Evolutionary conservation across 2,797 vertebrate species (phyloP), one percentile per base, ranked within the genome.

Genomic region (Syngnathus acus): DNA sequence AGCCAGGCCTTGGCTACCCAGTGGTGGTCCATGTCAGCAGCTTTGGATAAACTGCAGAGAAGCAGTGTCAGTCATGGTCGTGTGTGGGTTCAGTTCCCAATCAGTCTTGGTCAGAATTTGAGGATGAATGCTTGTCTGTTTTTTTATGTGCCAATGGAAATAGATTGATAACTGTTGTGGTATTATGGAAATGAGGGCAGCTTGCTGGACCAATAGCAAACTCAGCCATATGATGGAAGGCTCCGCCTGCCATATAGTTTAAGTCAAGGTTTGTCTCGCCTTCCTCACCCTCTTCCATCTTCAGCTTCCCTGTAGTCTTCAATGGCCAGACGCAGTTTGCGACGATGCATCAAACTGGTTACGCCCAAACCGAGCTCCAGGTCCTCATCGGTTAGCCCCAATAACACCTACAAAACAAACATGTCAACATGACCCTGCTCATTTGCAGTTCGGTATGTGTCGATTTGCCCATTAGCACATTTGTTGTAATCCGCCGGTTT

Each of bases 1-100:
- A 95, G 75, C 94, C 94, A 95, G 65, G 94, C 93, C 74, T 94
- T 94, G 60, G 93, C 93, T 67, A 95, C 93, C 94, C 94, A 95
- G 87, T 95, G 93, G 80, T 95, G 94, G 82, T 95, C 94, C 90
- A 95, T 88, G n/a, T 94, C 94, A 0, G 93, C 91, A 5, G 94
- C 93, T 76, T 91, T 94, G 62, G 93, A 95, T 71, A 95, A 83
- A 70, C 94, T 94, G 64, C 19, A 63, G 17, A 72, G 19, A 60
- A 13, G 48, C 26, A 65, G 17, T 39, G 17, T 39, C 32, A 37
- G 9, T 32, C 1, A 7, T 8, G 45, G 6, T 13, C 7, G 26
- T 16, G 23, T 3, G 10, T 53, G 50, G n/a, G 3, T 4, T 53
- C 50, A 50, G 16, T 19, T 50, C 16, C 6, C 47, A 4, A 16